Evolutionary conservation across 2,113 vertebrate genomes (phyloP).

Genomic region (Turnix velox): DNA sequence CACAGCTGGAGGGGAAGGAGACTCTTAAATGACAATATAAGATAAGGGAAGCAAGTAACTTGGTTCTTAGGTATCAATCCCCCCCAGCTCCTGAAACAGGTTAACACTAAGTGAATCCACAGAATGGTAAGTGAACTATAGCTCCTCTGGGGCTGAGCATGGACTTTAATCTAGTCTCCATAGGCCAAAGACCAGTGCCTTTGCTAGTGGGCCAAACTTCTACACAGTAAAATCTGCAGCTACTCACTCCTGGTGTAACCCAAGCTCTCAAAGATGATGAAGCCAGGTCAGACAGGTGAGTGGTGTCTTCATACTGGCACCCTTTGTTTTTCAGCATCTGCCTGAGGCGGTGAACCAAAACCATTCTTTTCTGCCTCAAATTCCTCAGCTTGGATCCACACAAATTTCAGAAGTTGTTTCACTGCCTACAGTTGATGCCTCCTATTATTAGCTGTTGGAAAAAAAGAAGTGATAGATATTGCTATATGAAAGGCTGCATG

Average conservation of each 20-base stretch:
- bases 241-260: background rate
- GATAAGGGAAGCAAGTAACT: background rate
- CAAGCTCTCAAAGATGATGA: background rate
- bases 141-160: background rate
- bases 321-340: background rate
- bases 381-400: background rate
- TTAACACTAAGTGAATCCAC: background rate
- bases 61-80: background rate
- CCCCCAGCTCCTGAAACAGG: background rate
- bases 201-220: background rate
- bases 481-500: background rate
- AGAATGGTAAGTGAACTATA: background rate
- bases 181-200: background rate
- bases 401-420: background rate
- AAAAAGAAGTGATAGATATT: background rate
- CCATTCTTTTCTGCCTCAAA: background rate
- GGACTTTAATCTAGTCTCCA: background rate
- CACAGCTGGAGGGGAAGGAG: accelerated
- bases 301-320: background rate
- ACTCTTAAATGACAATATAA: background rate
- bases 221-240: background rate
- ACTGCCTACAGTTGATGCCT: background rate
- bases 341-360: background rate
- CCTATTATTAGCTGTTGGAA: background rate
- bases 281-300: accelerated